These are phyloP conservation scores for Hyles euphorbiae DNA, from an alignment of 1,140 invertebrate species.

Conservation along the genomic window DNA sequence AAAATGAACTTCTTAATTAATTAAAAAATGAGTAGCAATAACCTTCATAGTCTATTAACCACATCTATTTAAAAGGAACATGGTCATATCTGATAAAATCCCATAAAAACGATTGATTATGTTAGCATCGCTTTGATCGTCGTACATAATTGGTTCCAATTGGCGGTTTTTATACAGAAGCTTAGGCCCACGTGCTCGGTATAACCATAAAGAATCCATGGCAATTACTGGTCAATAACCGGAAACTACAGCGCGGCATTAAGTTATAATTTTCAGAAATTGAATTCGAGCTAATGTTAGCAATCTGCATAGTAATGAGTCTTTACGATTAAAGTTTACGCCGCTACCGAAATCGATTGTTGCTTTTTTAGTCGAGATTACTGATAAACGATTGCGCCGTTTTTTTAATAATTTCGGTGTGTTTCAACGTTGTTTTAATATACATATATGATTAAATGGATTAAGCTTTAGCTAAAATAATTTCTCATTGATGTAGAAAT, in stretches of 20 bases:
- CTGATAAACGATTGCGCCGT: conserved; percentile 7
- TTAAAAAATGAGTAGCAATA: too few species aligned
- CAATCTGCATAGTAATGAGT: conserved; percentile 58
- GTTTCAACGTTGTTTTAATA: too few species aligned
- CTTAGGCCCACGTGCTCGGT: conserved; percentile 14
- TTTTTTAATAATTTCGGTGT: not conserved
- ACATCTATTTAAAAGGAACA: too few species aligned
- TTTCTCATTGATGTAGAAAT: too few species aligned
- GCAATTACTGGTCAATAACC: conserved; percentile 38
- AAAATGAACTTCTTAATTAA: too few species aligned
- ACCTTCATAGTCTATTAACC: too few species aligned
- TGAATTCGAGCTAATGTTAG: conserved; percentile 48
- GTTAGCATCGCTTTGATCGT: too few species aligned
- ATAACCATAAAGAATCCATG: conserved; percentile 23
- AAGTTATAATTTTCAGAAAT: conserved; percentile 55
- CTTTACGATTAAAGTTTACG: conserved; percentile 33
- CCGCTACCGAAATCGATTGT: conserved; percentile 11
- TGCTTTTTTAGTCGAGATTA: conserved; percentile 11
- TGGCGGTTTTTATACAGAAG: conserved; percentile 12
- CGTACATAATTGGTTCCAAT: conserved; percentile 5
- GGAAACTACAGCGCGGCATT: conserved; percentile 23
- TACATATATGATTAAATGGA: too few species aligned
- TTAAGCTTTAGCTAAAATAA: too few species aligned
- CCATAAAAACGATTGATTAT: too few species aligned
- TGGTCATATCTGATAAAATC: too few species aligned